Evolutionary conservation across 1,140 invertebrate genomes (phyloP).

Genomic region (Gonioctena quinquepunctata): DNA sequence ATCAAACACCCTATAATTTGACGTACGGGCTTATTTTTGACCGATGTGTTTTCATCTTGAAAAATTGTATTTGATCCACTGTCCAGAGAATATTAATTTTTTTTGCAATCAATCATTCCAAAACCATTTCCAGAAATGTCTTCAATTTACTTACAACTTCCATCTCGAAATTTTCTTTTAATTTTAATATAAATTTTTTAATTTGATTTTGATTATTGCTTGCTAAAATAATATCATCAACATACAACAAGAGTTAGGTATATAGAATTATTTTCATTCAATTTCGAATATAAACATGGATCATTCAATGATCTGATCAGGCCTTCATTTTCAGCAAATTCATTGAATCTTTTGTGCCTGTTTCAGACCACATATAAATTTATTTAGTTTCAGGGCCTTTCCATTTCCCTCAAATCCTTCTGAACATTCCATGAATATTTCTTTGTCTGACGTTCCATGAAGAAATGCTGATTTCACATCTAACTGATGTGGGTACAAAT

Average conservation of each 20-base stretch:
- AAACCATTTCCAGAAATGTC: neutral
- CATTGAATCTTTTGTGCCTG: slow-evolving; percentile 46
- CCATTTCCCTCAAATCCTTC: too few relatives aligned
- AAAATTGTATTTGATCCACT: too few relatives aligned
- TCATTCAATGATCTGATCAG: neutral
- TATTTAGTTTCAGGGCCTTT: slow-evolving; percentile 42
- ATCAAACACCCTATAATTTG: too few relatives aligned
- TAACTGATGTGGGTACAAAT: slow-evolving; percentile 23
- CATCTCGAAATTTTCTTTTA: neutral
- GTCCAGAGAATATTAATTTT: too few relatives aligned
- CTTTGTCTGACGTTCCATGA: slow-evolving; percentile 39
- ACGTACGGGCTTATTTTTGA: too few relatives aligned
- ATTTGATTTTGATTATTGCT: neutral
- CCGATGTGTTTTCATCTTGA: too few relatives aligned
- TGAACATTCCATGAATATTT: slow-evolving; percentile 46
- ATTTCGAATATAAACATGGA: neutral
- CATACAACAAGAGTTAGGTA: neutral
- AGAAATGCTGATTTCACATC: slow-evolving; percentile 43
- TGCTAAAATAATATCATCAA: neutral
- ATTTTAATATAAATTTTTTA: neutral
- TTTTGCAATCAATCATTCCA: neutral
- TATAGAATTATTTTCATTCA: neutral
- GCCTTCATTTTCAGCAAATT: neutral
- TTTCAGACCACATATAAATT: slow-evolving; percentile 44
- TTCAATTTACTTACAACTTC: neutral